Base-by-base conservation (phyloP, 2,888 invertebrate genomes). In the Sphinx pinastri region DNA sequence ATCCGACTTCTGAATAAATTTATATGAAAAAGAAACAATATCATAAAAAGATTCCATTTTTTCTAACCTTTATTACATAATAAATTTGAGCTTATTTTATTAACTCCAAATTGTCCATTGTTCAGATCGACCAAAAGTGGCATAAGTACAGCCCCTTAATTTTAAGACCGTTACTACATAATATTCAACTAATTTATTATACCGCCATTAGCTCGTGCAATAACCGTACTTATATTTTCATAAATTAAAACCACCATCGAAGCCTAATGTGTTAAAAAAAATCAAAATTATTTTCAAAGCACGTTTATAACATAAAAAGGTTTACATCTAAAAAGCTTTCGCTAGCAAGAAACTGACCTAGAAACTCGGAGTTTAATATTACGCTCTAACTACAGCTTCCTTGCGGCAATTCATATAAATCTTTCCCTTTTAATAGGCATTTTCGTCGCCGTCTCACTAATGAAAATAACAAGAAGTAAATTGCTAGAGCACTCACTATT, bases 391-490 rank as follows among this genome's bases (percentile, higher is more conserved):
- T 63, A 38, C 58, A 47, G 19, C 63, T 47, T 63, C 63, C 63
- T 49, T 63, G 49, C 63, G 49, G 19, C 63, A 16, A 19, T 63
- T 49, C 19, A 49, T 63, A 63, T 63, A 63, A 63, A 63, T 63
- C 63, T 63, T 63, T 63, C 63, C 47, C 63, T 63, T 63, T 63
- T 63, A 63, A 63, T 63, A 49, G 63, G 63, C 63, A 63, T 63
- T 63, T 63, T 63, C 63, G 63, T 63, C 63, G 63, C 63, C 63
- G 49, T 63, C 63, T 47, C 47, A 47, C 47, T 49, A 63, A 63
- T 63, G 63, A 63, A 60, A 60, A 63, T 63, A 63, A 63, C 63
- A 63, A 63, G 63, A 63, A 63, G 49, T 63, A 63, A 63, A 63
- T 63, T 63, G 49, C 49, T 49, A 63, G 49, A 63, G 19, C 63